Percentiles rank a stretch among this genome's conserved stretches.
phyloP scores from a whole-genome alignment of 2,113 vertebrate genomes.

The Otocyon megalotis region DNA sequence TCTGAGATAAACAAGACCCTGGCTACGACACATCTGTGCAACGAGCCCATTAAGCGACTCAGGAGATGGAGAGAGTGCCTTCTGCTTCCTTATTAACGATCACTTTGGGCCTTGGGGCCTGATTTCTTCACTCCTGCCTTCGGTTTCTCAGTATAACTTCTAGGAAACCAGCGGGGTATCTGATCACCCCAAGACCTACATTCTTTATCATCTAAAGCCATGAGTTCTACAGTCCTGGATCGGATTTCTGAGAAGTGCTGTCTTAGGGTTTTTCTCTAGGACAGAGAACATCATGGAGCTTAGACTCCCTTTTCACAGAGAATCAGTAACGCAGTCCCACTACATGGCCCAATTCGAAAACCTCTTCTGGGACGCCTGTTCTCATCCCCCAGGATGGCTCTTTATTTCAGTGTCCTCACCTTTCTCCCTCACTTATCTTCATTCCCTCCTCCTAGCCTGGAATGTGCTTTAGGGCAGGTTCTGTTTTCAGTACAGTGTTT shows the following conservation, averaged over 20 bases:
- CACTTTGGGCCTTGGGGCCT: not conserved
- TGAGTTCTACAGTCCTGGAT: not conserved
- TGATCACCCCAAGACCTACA: not conserved
- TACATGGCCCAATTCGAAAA: not conserved
- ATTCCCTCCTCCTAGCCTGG: not conserved
- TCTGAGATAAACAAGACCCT: not conserved
- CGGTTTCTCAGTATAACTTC: conserved; percentile 48
- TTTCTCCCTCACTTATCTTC: not conserved
- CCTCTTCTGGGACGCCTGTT: not conserved
- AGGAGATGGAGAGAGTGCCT: not conserved
- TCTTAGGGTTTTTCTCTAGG: not conserved
- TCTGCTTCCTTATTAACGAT: conserved; percentile 45
- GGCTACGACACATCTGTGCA: not conserved
- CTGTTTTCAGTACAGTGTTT: not conserved
- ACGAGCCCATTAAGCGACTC: conserved; percentile 37
- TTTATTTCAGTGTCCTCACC: not conserved
- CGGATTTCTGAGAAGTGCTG: not conserved
- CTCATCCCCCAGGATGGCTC: not conserved
- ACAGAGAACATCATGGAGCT: not conserved
- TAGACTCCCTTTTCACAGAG: not conserved
- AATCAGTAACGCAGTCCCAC: not conserved
- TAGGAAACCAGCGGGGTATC: not conserved
- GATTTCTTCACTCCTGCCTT: conserved; percentile 52
- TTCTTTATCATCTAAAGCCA: not conserved
- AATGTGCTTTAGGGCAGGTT: not conserved